Evolutionary conservation across 2,113 vertebrate genomes (phyloP), one percentile per base, ranked within the genome.

Genomic region (Anhinga anhinga): DNA sequence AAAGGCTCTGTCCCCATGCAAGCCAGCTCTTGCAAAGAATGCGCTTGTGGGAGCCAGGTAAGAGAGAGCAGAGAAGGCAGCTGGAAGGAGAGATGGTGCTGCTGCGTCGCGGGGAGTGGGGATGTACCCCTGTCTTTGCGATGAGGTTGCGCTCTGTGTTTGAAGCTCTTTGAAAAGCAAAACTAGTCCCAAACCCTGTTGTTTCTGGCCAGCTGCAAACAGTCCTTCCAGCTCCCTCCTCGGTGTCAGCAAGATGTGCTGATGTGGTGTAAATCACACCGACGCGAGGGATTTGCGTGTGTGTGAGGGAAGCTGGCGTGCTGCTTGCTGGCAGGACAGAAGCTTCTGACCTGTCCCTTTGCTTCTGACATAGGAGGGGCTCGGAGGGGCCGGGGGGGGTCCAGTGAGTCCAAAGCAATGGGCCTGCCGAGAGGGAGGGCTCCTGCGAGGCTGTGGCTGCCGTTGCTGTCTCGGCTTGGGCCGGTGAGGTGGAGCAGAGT

Each of bases 111-210:
- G 13, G 29, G 34, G 22, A 71, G 20, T 4, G 13, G 27, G 18
- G 70, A 6, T 0, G 2, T 11, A 7, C 8, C 40, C 47, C 55
- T 5, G 1, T 15, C 58, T 11, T 17, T 7, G 69, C 4, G 0
- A 3, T 13, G 4, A 19, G 20, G 15, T 7, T 4, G 26, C 7
- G 45, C 45, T 44, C 30, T 25, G 49, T 15, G 0, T 13, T 26
- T 40, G n/a, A 78, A 61, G n/a, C n/a, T 20, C 69, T 58, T 45
- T 6, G 2, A 83, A 25, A 61, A 80, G 21, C 62, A 62, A 20
- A 80, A 25, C 40, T 3, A 10, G 3, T 38, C 61, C 23, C 38
- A 32, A 59, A 12, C 7, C 14, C 2, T 22, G 22, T 12, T 44
- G n/a, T 36, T 49, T 59, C 27, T 59, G 67, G n/a, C 7, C 7